A percentile compares a stretch with the other conserved stretches of the same genome.
These are phyloP conservation scores for Pedetes capensis DNA, from an alignment of 2,113 vertebrate genomes.

Conservation along the genomic window DNA sequence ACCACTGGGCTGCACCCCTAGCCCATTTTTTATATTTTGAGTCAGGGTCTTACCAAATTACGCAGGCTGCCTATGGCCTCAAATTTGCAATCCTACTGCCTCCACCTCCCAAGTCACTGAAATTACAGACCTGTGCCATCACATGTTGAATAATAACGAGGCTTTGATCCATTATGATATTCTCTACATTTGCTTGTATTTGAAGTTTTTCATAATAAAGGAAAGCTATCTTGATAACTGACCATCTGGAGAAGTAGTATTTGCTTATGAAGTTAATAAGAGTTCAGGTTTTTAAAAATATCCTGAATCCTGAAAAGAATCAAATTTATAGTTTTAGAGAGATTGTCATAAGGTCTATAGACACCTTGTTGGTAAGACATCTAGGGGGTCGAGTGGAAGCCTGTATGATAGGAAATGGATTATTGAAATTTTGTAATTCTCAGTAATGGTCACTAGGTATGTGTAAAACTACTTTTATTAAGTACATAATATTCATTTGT, in stretches of 20 bases:
- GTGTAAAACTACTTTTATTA: constrained; percentile 30
- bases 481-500: not conserved
- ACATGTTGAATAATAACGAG: not conserved
- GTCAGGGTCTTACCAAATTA: no score
- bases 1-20: no score
- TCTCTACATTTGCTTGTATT: constrained; percentile 5
- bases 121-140: no score
- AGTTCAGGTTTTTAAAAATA: not conserved
- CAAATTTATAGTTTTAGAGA: constrained; percentile 16
- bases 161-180: not conserved
- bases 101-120: no score
- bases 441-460: constrained; percentile 28
- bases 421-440: constrained; percentile 23
- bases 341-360: not conserved
- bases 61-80: no score
- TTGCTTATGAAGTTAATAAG: constrained; percentile 18
- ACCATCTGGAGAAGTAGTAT: not conserved
- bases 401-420: not conserved
- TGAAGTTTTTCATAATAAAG: not conserved
- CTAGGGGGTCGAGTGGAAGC: not conserved
- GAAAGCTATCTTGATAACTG: constrained; percentile 1
- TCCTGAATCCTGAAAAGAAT: constrained; percentile 27
- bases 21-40: no score
- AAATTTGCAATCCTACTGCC: no score
- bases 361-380: not conserved